Percentiles rank a stretch among this genome's conserved stretches.
Conservation (phyloP, 2,797 vertebrate genomes). For the Lacerta agilis region DNA sequence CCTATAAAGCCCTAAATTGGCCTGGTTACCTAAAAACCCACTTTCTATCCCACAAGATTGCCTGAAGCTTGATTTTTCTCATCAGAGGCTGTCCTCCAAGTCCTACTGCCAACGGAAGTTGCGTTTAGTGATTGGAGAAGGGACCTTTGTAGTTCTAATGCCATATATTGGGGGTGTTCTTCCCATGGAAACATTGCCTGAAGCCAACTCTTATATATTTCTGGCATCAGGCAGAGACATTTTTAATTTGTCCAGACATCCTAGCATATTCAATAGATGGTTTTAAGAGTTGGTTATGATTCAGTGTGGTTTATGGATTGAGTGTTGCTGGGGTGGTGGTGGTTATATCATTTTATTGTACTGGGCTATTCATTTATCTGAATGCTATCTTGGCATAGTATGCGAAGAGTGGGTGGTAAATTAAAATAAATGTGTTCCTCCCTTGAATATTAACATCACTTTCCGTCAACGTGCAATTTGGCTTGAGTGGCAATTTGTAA, state of each 20-base stretch:
- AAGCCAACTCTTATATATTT: neutral
- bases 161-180: neutral
- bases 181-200: neutral
- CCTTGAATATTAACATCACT: neutral
- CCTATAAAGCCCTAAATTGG: neutral
- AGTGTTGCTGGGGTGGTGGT: neutral
- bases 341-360: neutral
- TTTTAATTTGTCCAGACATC: neutral
- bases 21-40: neutral
- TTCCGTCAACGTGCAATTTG: neutral
- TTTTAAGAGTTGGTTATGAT: neutral
- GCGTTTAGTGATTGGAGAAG: neutral
- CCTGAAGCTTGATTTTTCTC: neutral
- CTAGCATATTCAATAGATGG: neutral
- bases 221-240: neutral
- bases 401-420: neutral
- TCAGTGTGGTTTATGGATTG: neutral
- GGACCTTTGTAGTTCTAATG: neutral
- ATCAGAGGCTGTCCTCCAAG: neutral
- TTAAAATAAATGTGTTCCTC: neutral
- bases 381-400: neutral
- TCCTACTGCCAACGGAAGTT: neutral
- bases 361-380: neutral
- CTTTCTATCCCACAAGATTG: neutral
- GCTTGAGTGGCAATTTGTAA: neutral